Percentiles rank a stretch among this genome's conserved stretches.
Evolutionary conservation across 1,140 invertebrate genomes (phyloP).

Genomic region (Cherax destructor): DNA sequence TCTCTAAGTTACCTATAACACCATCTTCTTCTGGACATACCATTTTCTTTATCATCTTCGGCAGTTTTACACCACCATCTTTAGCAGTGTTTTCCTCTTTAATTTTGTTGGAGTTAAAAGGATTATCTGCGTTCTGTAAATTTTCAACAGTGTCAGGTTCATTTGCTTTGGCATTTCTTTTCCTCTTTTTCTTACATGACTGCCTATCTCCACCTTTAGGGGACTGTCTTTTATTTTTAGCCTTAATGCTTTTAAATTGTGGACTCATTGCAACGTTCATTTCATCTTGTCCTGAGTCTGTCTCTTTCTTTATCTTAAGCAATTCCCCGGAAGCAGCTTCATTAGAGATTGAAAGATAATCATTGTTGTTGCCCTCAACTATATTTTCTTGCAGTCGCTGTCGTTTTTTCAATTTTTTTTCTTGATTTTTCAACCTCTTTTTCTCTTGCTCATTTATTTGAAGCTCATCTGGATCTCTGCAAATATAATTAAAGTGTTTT

Average conservation of each 20-base stretch:
- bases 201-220: not conserved
- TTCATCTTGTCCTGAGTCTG: not conserved
- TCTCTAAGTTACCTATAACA: no score
- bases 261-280: not conserved
- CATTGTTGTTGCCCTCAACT: constrained; percentile 55
- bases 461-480: constrained; percentile 58
- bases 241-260: not conserved
- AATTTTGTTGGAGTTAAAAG: not conserved
- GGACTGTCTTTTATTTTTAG: not conserved
- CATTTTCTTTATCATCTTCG: not conserved
- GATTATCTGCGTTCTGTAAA: not conserved
- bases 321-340: not conserved
- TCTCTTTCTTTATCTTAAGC: constrained; percentile 40
- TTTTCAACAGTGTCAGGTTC: not conserved
- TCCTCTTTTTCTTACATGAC: not conserved
- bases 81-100: not conserved
- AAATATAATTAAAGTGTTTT: constrained; percentile 15
- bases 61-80: not conserved
- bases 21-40: not conserved
- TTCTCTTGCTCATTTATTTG: constrained; percentile 50
- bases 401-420: constrained; percentile 52
- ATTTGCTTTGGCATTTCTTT: not conserved
- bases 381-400: constrained; percentile 62
- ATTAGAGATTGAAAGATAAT: not conserved
- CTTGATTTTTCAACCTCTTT: constrained; percentile 48